These are phyloP conservation scores for Parnassius orleans DNA, from an alignment of 2,888 invertebrate genomes.

Conservation along the genomic window DNA sequence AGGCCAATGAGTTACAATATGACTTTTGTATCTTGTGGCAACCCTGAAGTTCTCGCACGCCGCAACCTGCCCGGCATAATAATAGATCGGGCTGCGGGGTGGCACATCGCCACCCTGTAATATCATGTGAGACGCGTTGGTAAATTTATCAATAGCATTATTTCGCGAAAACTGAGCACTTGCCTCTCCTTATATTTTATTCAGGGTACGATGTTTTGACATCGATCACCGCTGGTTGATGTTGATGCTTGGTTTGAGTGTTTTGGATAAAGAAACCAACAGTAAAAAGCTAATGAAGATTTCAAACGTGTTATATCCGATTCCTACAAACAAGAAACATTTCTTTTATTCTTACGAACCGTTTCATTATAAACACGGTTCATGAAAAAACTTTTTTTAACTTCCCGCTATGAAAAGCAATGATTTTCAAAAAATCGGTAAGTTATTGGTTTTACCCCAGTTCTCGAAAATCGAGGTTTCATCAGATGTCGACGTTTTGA, in stretches of 20 bases:
- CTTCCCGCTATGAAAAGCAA: too few species aligned
- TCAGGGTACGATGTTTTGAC: slow-evolving; percentile 60
- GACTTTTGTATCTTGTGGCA: slow-evolving; percentile 37
- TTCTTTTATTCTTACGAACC: too few species aligned
- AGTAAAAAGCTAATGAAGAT: too few species aligned
- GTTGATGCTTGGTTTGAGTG: slow-evolving; percentile 13
- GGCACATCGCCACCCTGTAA: slow-evolving; percentile 68
- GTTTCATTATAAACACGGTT: too few species aligned
- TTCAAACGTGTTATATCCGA: too few species aligned
- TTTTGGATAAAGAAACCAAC: background rate
- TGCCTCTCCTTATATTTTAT: slow-evolving; percentile 68
- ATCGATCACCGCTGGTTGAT: slow-evolving; percentile 53
- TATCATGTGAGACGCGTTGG: slow-evolving; percentile 69
- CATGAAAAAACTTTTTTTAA: too few species aligned
- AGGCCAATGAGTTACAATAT: too few species aligned
- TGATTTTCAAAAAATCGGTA: too few species aligned
- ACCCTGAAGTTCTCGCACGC: slow-evolving; percentile 56
- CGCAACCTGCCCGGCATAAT: slow-evolving; percentile 76
- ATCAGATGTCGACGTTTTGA: too few species aligned
- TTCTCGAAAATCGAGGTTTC: too few species aligned
- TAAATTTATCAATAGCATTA: slow-evolving; percentile 79
- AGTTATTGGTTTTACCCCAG: too few species aligned
- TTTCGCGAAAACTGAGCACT: slow-evolving; percentile 59
- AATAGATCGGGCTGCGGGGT: slow-evolving; percentile 67
- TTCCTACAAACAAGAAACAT: too few species aligned